phyloP scores from a whole-genome alignment of 2,113 vertebrate species.

The Myanophis thanlyinensis region DNA sequence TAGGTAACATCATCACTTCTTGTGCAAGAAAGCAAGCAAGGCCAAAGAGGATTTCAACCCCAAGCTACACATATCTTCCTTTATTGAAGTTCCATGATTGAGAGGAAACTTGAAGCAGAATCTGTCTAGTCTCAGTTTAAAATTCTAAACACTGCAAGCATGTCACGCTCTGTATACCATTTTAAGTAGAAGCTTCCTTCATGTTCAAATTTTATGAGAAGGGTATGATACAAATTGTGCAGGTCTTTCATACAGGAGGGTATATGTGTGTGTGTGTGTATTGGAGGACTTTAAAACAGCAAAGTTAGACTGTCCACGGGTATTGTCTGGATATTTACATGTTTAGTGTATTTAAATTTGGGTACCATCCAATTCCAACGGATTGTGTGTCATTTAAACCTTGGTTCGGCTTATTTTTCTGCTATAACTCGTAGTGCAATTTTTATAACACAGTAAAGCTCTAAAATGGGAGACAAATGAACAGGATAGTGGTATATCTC shows the following conservation, averaged over 20 bases:
- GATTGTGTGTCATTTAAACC: not conserved
- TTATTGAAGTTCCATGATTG: not conserved
- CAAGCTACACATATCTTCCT: not conserved
- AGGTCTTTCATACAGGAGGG: not conserved
- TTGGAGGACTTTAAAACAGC: not conserved
- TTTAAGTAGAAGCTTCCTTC: not conserved
- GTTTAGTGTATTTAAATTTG: not conserved
- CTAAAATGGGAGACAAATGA: not conserved
- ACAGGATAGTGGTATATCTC: conserved; percentile 33
- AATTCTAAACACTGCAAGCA: not conserved
- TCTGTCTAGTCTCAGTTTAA: not conserved
- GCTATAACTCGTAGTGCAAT: conserved; percentile 25
- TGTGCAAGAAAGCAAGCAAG: no score
- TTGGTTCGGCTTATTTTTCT: not conserved
- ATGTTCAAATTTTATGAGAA: not conserved
- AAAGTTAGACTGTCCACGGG: not conserved
- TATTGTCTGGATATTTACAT: not conserved
- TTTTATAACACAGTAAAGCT: conserved; percentile 38
- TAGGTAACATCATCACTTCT: no score
- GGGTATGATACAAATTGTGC: not conserved
- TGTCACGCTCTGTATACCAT: not conserved
- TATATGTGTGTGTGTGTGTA: no score
- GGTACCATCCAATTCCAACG: not conserved
- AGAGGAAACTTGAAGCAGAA: not conserved
- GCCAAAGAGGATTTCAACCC: not conserved